phyloP scores from a whole-genome alignment of 2,888 invertebrate species.

The Polymixis lichenea region DNA sequence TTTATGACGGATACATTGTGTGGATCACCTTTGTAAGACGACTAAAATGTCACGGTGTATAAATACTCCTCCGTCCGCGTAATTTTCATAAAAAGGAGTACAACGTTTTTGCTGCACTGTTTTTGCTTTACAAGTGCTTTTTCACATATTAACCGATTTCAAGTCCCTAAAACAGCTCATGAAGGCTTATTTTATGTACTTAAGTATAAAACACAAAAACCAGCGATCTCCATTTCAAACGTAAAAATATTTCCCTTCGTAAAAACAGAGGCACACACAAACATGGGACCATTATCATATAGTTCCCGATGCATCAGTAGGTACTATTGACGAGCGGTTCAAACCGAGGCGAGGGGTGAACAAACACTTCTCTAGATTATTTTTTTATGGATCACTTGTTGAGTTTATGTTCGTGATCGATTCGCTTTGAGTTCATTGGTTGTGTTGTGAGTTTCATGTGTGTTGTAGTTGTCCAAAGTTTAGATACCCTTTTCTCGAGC shows the following conservation, averaged over 20 bases:
- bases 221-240: background rate
- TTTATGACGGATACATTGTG: no score
- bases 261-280: slow-evolving; percentile 12
- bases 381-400: slow-evolving; percentile 67
- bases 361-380: slow-evolving; percentile 72
- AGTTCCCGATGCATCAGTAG: slow-evolving; percentile 42
- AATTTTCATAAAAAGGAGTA: no score
- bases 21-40: no score
- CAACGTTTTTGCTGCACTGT: no score
- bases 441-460: slow-evolving; percentile 8
- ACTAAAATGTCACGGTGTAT: no score
- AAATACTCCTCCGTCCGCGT: no score
- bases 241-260: background rate
- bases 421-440: slow-evolving; percentile 24
- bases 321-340: slow-evolving; percentile 33
- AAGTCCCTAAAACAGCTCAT: background rate
- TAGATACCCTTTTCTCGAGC: background rate
- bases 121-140: no score
- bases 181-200: background rate
- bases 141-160: background rate
- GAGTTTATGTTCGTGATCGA: slow-evolving; percentile 49
- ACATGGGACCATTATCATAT: slow-evolving; percentile 44
- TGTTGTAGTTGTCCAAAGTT: background rate
- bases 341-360: slow-evolving; percentile 65
- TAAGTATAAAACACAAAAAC: background rate